Percentiles rank a stretch among this genome's conserved stretches.
These are phyloP conservation scores for Semotilus atromaculatus DNA, from an alignment of 2,797 vertebrate genomes.

Conservation along the genomic window DNA sequence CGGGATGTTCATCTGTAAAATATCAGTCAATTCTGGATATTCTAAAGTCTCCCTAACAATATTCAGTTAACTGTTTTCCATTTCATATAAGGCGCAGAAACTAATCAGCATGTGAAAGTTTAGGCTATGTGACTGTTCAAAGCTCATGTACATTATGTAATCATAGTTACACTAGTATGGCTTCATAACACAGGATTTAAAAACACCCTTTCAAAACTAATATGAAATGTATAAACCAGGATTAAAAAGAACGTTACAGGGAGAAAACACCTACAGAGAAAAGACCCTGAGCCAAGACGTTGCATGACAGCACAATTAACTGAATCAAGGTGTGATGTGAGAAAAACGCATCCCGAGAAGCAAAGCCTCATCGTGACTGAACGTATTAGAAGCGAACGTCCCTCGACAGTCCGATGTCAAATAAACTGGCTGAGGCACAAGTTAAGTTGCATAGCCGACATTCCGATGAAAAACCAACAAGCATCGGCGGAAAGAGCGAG, in stretches of 20 bases:
- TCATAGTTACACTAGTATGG: background rate
- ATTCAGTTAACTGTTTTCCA: background rate
- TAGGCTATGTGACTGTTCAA: background rate
- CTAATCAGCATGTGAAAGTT: background rate
- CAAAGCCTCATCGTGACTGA: constrained; percentile 36
- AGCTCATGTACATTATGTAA: background rate
- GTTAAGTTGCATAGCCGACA: constrained; percentile 62
- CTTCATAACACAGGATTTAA: background rate
- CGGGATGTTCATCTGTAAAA: background rate
- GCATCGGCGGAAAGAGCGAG: constrained; percentile 58
- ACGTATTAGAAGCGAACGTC: constrained; percentile 44
- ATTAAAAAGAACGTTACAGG: background rate
- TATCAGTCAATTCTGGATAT: background rate
- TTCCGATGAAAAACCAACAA: constrained; percentile 63
- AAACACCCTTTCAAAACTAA: constrained; percentile 12
- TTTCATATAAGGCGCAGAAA: background rate
- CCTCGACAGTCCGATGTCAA: constrained; percentile 47
- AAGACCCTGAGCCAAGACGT: background rate
- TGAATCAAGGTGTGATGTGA: constrained; percentile 2
- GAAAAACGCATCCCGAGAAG: constrained; percentile 30
- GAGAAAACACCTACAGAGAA: background rate
- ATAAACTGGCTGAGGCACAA: constrained; percentile 54
- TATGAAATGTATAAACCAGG: background rate
- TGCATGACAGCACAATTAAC: constrained; percentile 23
- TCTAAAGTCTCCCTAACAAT: background rate